Evolutionary conservation across 2,113 vertebrate species (phyloP), one percentile per base, ranked within the genome.

Genomic region (Elaphurus davidianus): DNA sequence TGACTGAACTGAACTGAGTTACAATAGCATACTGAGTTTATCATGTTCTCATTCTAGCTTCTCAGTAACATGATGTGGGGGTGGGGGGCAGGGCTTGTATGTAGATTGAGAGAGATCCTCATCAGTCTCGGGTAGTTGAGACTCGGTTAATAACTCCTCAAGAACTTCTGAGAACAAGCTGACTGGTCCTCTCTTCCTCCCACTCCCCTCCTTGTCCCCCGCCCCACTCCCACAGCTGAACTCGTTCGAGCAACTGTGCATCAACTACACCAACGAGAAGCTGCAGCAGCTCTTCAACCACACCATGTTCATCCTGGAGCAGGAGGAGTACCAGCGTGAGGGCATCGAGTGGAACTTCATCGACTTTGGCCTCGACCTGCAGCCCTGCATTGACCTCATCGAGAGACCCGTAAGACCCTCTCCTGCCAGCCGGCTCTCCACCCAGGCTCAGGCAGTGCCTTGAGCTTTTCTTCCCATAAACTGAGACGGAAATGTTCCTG

Each of bases 271-370:
- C 98, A 99, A 99, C 0, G 99, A 99, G 99, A 99, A 99, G 99
- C 99, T 99, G 88, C 99, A 99, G 99, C 99, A 99, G 98, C 99
- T 99, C 40, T 99, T 99, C 99, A 99, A 99, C 99, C 99, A 99
- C 98, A 99, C 99, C 87, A 99, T 99, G 99, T 99, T 99, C 98
- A 99, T 99, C 98, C 99, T 99, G 98, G 99, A 99, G 99, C 99
- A 99, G 98, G 99, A 99, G 98, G 99, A 99, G 91, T 99, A 99
- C 98, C 99, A 99, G 98, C 99, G 99, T 0, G 99, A 99, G 98
- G 99, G 99, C 83, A 99, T 99, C 43, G 99, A 99, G 99, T 99
- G 99, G 99, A 99, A 99, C 98, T 99, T 99, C 99, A 99, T 99
- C 54, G 99, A 99, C 98, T 99, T 99, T 0, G 99, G 99, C 79